These are phyloP conservation scores for Acestrorhynchus altus DNA, from an alignment of 2,797 vertebrate genomes.

Conservation along the genomic window DNA sequence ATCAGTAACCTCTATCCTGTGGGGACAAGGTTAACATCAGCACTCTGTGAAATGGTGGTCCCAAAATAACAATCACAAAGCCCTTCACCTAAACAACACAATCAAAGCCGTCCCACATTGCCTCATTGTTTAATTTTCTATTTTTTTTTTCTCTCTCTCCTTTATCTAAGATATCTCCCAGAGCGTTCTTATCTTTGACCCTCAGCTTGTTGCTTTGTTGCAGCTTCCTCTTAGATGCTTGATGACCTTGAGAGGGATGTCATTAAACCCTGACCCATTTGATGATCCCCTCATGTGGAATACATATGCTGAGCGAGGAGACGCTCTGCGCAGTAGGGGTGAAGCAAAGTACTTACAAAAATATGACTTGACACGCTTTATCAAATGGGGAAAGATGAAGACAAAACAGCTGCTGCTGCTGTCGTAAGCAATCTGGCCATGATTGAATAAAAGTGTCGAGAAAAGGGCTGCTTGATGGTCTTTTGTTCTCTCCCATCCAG, in stretches of 20 bases:
- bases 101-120: conserved; percentile 82
- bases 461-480: conserved; percentile 99
- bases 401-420: conserved; percentile 99
- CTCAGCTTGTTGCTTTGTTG: conserved; percentile 91
- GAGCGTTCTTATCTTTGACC: conserved; percentile 94
- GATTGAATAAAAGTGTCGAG: conserved; percentile 99
- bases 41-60: conserved; percentile 71
- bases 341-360: conserved; percentile 99
- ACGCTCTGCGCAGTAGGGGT: conserved; percentile 84
- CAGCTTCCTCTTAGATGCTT: conserved; percentile 83
- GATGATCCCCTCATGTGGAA: conserved; percentile 92
- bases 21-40: conserved; percentile 78
- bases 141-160: conserved; percentile 68
- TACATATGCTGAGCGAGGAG: conserved; percentile 94
- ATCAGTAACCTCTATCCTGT: conserved; percentile 72
- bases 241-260: conserved; percentile 96
- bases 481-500: conserved; percentile 99
- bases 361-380: conserved; percentile 99
- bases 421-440: conserved; percentile 99
- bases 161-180: conserved; percentile 86
- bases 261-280: conserved; percentile 97
- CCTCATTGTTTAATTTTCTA: conserved; percentile 89
- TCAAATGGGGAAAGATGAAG: conserved; percentile 99
- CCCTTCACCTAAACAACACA: conserved; percentile 81
- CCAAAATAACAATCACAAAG: conserved; percentile 85